Evolutionary conservation across 2,888 invertebrate genomes (phyloP), one percentile per base, ranked within the genome.

Genomic region (Chrysina gloriosa): DNA sequence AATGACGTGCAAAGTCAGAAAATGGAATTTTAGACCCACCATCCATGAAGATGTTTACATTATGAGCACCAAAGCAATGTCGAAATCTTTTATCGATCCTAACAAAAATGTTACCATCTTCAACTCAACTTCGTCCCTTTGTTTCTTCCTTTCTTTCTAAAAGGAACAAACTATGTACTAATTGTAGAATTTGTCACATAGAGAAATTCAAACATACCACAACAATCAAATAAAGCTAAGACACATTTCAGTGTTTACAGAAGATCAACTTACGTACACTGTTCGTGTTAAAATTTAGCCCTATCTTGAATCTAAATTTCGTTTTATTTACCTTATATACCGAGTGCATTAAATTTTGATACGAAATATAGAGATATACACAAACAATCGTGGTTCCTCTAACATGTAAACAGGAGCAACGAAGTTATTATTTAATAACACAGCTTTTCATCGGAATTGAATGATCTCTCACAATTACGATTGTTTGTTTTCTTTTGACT

Each of bases 231-330:
- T 11, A 36, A 14, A 36, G 36, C n/a, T 36, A 36, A 36, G 36
- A 36, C 36, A 2, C n/a, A 14, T 3, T 34, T 11, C 9, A 36
- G 36, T 14, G n/a, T n/a, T 3, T 36, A 14, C 11, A n/a, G n/a
- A 11, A 11, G 36, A 2, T 14, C 2, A 36, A 11, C 36, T 3
- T 4, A 9, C 36, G 9, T 36, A 36, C 34, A n/a, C n/a, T 56
- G 29, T 31, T n/a, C n/a, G 25, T 19, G 11, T 45, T 45, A 25
- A 52, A 58, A 66, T 58, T 50, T 16, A 29, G 63, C 7, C 54
- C 64, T 68, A 68, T 68, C 68, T 56, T 45, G 23, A 54, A 68
- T 68, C 68, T 54, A 68, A 68, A 64, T 50, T 47, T 29, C 29
- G 54, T 29, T 16, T 11, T 54, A 47, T 63, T 68, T 68, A 36